Base-by-base conservation (phyloP, 2,113 vertebrate species). In the Dromiciops gliroides region DNA sequence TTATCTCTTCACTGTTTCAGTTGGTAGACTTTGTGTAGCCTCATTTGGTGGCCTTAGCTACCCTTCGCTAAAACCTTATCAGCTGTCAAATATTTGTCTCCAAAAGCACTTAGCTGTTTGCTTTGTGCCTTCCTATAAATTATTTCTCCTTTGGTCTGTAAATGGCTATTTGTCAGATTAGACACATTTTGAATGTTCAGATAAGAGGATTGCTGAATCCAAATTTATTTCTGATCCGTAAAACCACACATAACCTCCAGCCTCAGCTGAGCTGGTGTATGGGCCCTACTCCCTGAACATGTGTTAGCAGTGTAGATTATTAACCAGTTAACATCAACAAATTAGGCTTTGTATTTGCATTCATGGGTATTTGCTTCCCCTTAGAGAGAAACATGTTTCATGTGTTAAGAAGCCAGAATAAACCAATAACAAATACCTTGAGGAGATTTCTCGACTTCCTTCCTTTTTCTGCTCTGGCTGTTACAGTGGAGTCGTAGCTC, bases 401-500 rank as follows among this genome's bases (percentile, higher is more conserved):
- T 50, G 24, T 83, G 19, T 83, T 83, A 83, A 83, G n/a, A 83
- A 28, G 3, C 28, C 93, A 14, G 89, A 95, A 95, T 96, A 48
- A n/a, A 93, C 50, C 93, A 97, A 31, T 95, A 95, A 91, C 28
- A 14, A 92, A 93, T 99, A 99, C 99, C 99, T 99, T 99, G 99
- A 0, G 99, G 98, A 89, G 99, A 98, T 97, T 99, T 99, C 96
- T 99, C 99, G 93, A 99, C 98, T 96, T 97, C 98, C 98, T 99
- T 99, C 97, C 99, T 99, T 96, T 99, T 99, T 53, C 99, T 99
- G 95, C 98, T 99, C 90, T 99, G 99, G 95, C 99, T 99, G 50
- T 99, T 99, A 24, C 99, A 99, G 94, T 99, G 99, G 97, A 99
- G 99, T 96, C 99, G 99, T 3, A 99, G 98, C 95, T 99, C 99